Conservation (phyloP, 1,140 invertebrate genomes). For the Hylaeus volcanicus region DNA sequence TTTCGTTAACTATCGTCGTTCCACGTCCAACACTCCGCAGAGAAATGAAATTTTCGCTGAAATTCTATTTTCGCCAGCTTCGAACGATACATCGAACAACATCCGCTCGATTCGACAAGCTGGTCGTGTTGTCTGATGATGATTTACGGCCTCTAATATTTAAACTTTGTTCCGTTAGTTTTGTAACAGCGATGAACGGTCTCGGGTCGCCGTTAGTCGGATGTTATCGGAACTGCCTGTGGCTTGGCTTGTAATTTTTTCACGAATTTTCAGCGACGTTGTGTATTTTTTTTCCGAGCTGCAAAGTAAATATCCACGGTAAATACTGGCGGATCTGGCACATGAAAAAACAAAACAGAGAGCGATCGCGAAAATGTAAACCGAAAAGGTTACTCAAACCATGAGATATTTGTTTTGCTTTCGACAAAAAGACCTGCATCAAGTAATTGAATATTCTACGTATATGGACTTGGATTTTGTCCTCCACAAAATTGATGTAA, state of each 20-base stretch:
- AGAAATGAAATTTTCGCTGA: too few relatives aligned
- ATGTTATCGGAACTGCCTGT: background rate
- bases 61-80: too few relatives aligned
- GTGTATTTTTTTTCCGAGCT: background rate
- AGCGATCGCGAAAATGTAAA: background rate
- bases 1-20: too few relatives aligned
- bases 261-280: background rate
- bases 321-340: background rate
- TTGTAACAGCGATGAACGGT: background rate
- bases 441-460: background rate
- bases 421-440: background rate
- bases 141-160: conserved; percentile 20
- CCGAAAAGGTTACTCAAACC: background rate
- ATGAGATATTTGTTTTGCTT: background rate
- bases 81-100: background rate
- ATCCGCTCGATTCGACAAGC: background rate
- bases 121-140: conserved; percentile 18
- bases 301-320: conserved; percentile 5
- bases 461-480: too few relatives aligned
- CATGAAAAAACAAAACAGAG: background rate
- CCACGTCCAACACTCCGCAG: too few relatives aligned
- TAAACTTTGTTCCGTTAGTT: background rate
- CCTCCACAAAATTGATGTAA: too few relatives aligned
- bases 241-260: background rate
- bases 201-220: background rate